Evolutionary conservation across 2,113 vertebrate genomes (phyloP), one percentile per base, ranked within the genome.

Genomic region (Zapornia atra): DNA sequence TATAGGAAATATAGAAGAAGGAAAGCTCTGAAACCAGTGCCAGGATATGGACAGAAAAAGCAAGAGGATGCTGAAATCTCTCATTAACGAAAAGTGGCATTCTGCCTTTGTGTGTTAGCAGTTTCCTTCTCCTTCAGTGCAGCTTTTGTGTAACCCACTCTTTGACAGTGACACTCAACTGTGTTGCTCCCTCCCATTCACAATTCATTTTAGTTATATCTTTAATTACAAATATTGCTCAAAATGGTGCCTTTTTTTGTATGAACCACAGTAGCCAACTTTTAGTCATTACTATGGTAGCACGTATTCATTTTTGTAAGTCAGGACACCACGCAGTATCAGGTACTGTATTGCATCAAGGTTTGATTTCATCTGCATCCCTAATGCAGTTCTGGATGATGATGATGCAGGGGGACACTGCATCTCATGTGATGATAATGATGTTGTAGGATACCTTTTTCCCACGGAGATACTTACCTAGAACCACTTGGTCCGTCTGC

Each of bases 11-110:
- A 81, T 7, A 92, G 77, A 76, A 77, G 63, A 71, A 63, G 31
- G 69, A 90, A 90, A 79, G 24, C 79, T 94, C 70, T 86, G 65
- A 94, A 97, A 86, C 8, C 5, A 36, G 16, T 88, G 50, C 83
- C 48, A 92, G 83, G 38, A 82, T 86, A 82, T 34, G 33, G 70
- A 54, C 31, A 87, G 84, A 66, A 94, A 90, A 95, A 90, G 38
- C 21, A 73, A 56, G 20, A 78, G 21, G 50, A 46, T 84, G 38
- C 48, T 92, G 54, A 94, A 89, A 76, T 78, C 71, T 77, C 90
- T 92, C 63, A 69, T 93, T 91, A 73, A 89, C 75, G 42, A 50
- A 75, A 92, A 86, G 51, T 46, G 33, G 15, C 65, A 31, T 95
- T 88, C 70, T 96, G 83, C 42, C 54, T 87, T 90, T 7, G 1